Base-by-base conservation (phyloP, 2,113 vertebrate genomes). In the Caloenas nicobarica region DNA sequence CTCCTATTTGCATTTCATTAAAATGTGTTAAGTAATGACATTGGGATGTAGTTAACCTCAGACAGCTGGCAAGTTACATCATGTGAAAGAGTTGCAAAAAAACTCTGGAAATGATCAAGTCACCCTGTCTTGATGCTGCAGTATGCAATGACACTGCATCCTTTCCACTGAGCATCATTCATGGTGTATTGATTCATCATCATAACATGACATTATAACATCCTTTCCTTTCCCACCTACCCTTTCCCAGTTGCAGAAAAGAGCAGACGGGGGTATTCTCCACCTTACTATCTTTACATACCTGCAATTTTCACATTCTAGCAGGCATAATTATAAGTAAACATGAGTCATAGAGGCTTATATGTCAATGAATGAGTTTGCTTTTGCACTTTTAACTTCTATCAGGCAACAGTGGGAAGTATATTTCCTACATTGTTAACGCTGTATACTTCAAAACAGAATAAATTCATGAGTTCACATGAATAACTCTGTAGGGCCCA, bases 81-180 rank as follows among this genome's bases (percentile, higher is more conserved):
- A 69, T 81, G 40, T 89, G 83, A 73, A 65, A 76, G 62, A 95
- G 40, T 33, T 89, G 80, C 80, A 91, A 66, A 84, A 88, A 94
- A 5, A 0, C 29, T 40, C 77, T 78, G 57, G 65, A 84, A 91
- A 65, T 74, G 81, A 61, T 66, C 51, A 50, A 93, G 61, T 79
- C 88, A 74, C 46, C 46, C 79, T 89, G 66, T 79, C n/a, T 70
- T 58, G 71, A 16, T 94, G 74, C 74, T 95, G 90, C 96, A 92
- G 19, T 82, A 46, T 87, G 77, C 91, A 91, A 46, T 96, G 96
- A 94, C 93, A 95, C 61, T 93, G 95, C 95, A 93, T 85, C 64
- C 88, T 91, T 84, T 81, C 61, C 83, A 81, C 76, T 33, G 26
- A 88, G 88, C 72, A 64, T 78, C 95, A 44, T 58, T 83, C 72